Base-by-base conservation (phyloP, 1,140 invertebrate genomes). In the Sarcophaga bullata region DNA sequence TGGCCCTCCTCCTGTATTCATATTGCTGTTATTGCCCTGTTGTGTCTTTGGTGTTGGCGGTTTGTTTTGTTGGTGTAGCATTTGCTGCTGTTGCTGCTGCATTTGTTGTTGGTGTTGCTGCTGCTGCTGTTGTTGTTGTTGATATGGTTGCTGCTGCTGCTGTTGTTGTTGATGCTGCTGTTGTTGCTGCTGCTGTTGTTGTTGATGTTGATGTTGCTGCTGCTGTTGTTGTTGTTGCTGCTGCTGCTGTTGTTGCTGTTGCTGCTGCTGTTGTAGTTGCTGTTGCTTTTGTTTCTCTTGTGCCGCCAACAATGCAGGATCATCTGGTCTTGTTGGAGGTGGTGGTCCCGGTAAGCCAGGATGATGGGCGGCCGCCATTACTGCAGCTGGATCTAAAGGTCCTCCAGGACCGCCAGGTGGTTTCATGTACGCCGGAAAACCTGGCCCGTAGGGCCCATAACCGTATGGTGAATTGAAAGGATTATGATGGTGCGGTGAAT, bases 31-130 rank as follows among this genome's bases (percentile, higher is more conserved):
- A 49, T 73, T 85, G 46, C 84, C 84, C 80, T 89, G 89, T 13
- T 89, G 86, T 17, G 88, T 90, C 86, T 90, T 90, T 88, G 89
- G 89, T 86, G 89, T 89, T 82, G 89, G 89, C 80, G 89, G 89
- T 84, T 90, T 90, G 50, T 89, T 90, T 76, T 90, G 86, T 80
- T 50, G 85, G 52, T 86, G 86, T 83, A 46, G 83, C 84, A 5
- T 85, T 84, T 62, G 87, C 83, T 73, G 54, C 13, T 82, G 80
- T n/a, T 80, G 58, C n/a, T 84, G 81, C 13, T 81, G 83, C 46
- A 84, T 86, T 52, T 86, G 86, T 13, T 85, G 85, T 5, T 87
- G 84, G 52, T 83, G 52, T 68, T 84, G 54, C 10, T 81, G 84
- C 72, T 88, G 87, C 46, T 88, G 87, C 50, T 88, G 86, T 84